Percentiles rank a stretch among this genome's conserved stretches.
phyloP scores from a whole-genome alignment of 2,113 vertebrate species.

The Pteruthius melanotis region DNA sequence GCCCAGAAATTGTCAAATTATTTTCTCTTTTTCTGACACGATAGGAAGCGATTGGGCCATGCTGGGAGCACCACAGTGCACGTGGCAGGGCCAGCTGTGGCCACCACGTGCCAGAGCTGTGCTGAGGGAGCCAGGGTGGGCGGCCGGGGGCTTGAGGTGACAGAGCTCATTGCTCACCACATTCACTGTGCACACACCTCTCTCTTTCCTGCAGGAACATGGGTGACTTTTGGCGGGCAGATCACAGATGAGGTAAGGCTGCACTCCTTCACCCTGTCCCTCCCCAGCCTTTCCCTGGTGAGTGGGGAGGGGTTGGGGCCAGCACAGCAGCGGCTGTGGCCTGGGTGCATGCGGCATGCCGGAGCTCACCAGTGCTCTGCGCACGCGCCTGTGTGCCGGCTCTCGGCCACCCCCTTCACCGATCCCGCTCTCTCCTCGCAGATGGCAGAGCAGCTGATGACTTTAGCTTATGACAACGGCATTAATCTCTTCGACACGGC shows the following conservation, averaged over 20 bases:
- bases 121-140: not conserved
- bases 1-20: slow-evolving; percentile 24
- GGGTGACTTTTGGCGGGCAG: slow-evolving; percentile 98
- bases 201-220: slow-evolving; percentile 83
- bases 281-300: not conserved
- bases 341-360: rapidly evolving
- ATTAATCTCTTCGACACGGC: slow-evolving; percentile 99
- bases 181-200: rapidly evolving
- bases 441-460: slow-evolving; percentile 98
- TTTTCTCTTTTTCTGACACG: not conserved
- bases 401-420: not conserved
- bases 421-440: slow-evolving; percentile 59
- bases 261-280: rapidly evolving
- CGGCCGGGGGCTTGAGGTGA: not conserved
- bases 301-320: not conserved
- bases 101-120: not conserved
- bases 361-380: not conserved
- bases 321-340: not conserved
- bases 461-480: slow-evolving; percentile 96
- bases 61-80: not conserved
- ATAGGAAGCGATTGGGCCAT: not conserved
- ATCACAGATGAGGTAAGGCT: slow-evolving; percentile 94
- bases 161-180: rapidly evolving
- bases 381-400: rapidly evolving
- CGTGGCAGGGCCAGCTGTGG: not conserved